These are phyloP conservation scores for Eulithis testata DNA, from an alignment of 2,888 invertebrate species.

Conservation along the genomic window DNA sequence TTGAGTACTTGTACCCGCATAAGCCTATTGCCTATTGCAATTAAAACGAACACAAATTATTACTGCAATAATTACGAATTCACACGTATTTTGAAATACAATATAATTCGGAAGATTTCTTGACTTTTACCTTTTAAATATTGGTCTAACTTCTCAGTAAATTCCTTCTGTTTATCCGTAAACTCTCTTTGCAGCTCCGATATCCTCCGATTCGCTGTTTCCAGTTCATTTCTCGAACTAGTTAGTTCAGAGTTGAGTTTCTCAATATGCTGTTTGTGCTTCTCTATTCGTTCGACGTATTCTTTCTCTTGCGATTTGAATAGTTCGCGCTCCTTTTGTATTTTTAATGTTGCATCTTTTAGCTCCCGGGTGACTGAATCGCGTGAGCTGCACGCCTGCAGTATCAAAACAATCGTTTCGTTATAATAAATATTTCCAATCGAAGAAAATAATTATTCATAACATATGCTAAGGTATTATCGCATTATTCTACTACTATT, in stretches of 20 bases:
- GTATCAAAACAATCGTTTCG: conserved; percentile 40
- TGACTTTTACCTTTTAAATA: conserved; percentile 65
- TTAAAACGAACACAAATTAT: too few species aligned
- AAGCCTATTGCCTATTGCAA: too few species aligned
- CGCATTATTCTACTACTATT: too few species aligned
- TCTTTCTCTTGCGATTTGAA: conserved; percentile 75
- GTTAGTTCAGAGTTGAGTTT: conserved; percentile 77
- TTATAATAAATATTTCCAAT: neutral
- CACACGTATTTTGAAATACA: too few species aligned
- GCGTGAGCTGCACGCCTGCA: conserved; percentile 84
- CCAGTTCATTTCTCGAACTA: conserved; percentile 79
- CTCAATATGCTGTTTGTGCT: conserved; percentile 80
- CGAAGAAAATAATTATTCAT: too few species aligned
- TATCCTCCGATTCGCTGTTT: conserved; percentile 82
- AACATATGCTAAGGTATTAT: too few species aligned
- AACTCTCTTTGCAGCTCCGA: conserved; percentile 82
- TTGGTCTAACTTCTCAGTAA: conserved; percentile 72
- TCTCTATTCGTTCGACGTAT: conserved; percentile 74
- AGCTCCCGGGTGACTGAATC: conserved; percentile 84
- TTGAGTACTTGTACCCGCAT: too few species aligned
- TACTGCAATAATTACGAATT: too few species aligned
- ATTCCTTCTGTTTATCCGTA: conserved; percentile 82
- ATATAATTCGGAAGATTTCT: neutral
- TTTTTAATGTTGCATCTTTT: conserved; percentile 76
- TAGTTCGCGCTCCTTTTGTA: conserved; percentile 69